These are phyloP conservation scores for Cheirogaleus major DNA, from an alignment of 2,797 vertebrate genomes.

Conservation along the genomic window DNA sequence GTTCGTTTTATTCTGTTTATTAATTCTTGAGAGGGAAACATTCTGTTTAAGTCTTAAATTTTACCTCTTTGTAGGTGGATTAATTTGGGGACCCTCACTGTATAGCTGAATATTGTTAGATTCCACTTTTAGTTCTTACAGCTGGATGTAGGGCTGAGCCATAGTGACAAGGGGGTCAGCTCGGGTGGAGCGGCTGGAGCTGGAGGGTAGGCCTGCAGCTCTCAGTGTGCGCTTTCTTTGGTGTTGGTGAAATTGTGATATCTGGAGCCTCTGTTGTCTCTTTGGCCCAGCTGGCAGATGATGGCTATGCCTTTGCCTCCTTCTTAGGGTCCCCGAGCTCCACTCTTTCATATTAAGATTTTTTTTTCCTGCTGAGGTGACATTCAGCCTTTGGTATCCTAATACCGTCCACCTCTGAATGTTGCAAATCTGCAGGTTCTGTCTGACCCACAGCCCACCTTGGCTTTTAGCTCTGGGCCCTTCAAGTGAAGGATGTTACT, in stretches of 20 bases:
- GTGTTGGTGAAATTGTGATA: not conserved
- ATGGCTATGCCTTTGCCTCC: not conserved
- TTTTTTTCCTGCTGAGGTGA: not conserved
- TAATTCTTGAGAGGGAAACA: not conserved
- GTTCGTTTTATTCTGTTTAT: not conserved
- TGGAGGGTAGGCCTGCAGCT: not conserved
- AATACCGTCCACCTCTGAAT: not conserved
- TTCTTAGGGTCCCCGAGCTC: not conserved
- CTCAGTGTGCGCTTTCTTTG: not conserved
- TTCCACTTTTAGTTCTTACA: not conserved
- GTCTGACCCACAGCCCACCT: not conserved
- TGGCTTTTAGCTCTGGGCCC: not conserved
- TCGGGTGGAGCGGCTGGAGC: not conserved
- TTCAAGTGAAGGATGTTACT: not conserved
- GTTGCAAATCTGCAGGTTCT: not conserved
- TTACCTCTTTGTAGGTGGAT: not conserved
- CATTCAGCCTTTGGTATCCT: not conserved
- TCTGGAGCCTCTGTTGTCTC: not conserved
- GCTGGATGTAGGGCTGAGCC: not conserved
- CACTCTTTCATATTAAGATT: not conserved
- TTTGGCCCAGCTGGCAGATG: not conserved
- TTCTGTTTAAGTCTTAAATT: not conserved
- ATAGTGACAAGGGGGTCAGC: not conserved
- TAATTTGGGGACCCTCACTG: not conserved
- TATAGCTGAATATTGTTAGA: not conserved